phyloP scores from a whole-genome alignment of 2,797 vertebrate species.

The Anas capensis region DNA sequence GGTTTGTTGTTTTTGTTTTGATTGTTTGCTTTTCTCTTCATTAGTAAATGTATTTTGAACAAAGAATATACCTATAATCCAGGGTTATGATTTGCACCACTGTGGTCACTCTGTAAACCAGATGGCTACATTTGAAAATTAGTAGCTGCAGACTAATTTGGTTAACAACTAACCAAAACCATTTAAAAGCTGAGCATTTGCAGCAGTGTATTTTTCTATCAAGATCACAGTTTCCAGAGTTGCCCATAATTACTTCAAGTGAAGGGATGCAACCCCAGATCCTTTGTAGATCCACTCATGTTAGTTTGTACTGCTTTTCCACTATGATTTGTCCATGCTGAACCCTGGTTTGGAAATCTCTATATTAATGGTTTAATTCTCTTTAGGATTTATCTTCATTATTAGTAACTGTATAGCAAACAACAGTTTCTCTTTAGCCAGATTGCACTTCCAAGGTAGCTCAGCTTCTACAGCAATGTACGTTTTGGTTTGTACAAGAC shows the following conservation, averaged over 20 bases:
- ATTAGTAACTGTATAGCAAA: background rate
- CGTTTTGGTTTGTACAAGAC: background rate
- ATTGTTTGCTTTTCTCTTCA: background rate
- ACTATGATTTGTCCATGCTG: background rate
- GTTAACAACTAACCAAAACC: background rate
- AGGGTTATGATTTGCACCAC: background rate
- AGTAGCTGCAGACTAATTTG: background rate
- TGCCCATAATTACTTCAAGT: background rate
- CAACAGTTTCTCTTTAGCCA: background rate
- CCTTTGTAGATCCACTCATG: background rate
- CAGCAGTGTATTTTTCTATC: background rate
- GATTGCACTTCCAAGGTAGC: background rate
- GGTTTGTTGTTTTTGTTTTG: no score
- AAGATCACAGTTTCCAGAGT: background rate
- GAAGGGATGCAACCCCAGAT: background rate
- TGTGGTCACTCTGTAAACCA: background rate
- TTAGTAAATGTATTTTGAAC: background rate
- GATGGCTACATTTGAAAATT: background rate
- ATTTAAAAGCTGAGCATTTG: background rate
- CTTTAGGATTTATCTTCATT: background rate
- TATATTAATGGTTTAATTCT: background rate
- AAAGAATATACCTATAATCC: background rate
- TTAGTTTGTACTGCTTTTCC: background rate
- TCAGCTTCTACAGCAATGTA: background rate
- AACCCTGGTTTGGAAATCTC: background rate